Evolutionary conservation across 2,888 invertebrate species (phyloP), one percentile per base, ranked within the genome.

Genomic region (Mythimna pallens): DNA sequence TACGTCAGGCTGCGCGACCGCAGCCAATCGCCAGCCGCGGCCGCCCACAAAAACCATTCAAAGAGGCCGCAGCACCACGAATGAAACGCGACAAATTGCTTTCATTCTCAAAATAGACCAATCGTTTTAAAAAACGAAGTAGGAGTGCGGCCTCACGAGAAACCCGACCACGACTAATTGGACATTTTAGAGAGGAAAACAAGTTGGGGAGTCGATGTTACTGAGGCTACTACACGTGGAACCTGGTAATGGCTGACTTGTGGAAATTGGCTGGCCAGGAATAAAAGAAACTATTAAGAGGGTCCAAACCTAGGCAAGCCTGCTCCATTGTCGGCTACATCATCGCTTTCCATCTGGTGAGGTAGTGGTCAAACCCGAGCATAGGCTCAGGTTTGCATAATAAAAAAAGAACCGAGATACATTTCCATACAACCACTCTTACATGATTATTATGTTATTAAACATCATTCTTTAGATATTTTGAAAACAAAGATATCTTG

Each of bases 81-180:
- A 92, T 91, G 92, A 89, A 88, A 92, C 89, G 94, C 94, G 94
- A 94, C 95, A 95, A 96, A 96, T 95, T 93, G 93, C 90, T 90
- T 93, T 92, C 89, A 92, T 93, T 94, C 92, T 91, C 90, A 90
- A 94, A 94, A 93, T 93, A 92, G 91, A 92, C 91, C 92, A 92
- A 93, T 91, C 89, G 91, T 80, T 91, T 90, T 84, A 91, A 93
- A 92, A 92, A 89, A 89, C 87, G 89, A 81, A 68, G 57, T 85
- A 84, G 82, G 85, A 89, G 83, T 79, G 80, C 86, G 86, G 85
- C 85, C 89, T 91, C 91, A 92, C 91, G 91, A 93, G 90, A 92
- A 90, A 89, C 89, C 79, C 88, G 86, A 88, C 88, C 94, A 90
- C 83, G 81, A 91, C 93, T 89, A 94, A 95, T 94, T 89, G 91